phyloP scores from a whole-genome alignment of 2,113 vertebrate species.

The Triplophysa dalaica region DNA sequence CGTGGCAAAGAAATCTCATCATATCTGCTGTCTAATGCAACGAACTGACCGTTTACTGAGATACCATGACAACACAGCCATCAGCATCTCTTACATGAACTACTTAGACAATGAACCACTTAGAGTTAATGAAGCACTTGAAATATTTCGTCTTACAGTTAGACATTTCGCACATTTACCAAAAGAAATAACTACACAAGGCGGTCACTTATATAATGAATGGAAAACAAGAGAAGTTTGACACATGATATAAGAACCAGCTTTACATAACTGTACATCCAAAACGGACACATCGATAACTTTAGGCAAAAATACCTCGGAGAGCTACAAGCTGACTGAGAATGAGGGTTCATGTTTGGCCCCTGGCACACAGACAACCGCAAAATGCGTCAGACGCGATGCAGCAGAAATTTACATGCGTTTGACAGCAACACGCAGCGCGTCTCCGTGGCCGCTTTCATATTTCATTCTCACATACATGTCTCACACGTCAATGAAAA shows the following conservation, averaged over 20 bases:
- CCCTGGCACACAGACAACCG: conserved; percentile 18
- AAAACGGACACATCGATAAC: background rate
- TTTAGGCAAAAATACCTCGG: background rate
- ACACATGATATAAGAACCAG: background rate
- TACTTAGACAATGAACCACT: conserved; percentile 14
- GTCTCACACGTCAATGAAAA: background rate
- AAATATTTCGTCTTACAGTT: background rate
- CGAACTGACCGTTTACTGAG: conserved; percentile 29
- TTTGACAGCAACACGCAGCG: conserved; percentile 11
- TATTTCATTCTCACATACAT: background rate
- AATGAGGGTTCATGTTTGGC: conserved; percentile 14
- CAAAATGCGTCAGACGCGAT: conserved; percentile 41
- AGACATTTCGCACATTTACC: background rate
- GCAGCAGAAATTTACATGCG: conserved; percentile 35
- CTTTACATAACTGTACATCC: background rate
- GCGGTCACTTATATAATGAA: background rate
- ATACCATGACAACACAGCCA: conserved; percentile 38
- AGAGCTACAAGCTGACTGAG: background rate
- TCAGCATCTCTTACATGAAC: conserved; percentile 10
- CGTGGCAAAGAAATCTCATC: too few relatives aligned
- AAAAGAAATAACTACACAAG: background rate
- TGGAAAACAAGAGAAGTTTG: background rate
- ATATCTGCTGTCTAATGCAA: conserved; percentile 16
- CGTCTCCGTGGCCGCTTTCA: background rate
- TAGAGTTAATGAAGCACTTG: conserved; percentile 9